These are phyloP conservation scores for Drosophila diplacantha DNA, from an alignment of 2,888 invertebrate genomes.

Conservation along the genomic window DNA sequence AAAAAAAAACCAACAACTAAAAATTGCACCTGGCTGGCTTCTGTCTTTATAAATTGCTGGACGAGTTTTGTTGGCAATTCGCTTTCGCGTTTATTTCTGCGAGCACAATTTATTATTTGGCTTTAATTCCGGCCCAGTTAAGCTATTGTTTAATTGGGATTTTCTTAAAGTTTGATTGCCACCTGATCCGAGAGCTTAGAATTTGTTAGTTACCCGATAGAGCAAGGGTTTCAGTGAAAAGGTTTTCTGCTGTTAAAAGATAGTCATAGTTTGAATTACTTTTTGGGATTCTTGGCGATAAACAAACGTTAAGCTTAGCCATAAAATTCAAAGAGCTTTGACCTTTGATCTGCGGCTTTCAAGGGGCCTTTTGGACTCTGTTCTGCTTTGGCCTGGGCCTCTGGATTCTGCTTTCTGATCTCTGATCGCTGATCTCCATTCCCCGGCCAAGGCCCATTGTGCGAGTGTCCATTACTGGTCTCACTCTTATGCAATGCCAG, in stretches of 20 bases:
- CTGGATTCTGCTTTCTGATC: background rate
- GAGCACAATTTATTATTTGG: background rate
- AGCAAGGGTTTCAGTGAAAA: background rate
- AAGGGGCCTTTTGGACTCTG: background rate
- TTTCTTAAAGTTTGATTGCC: background rate
- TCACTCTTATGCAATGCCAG: slow-evolving; percentile 49
- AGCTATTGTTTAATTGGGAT: slow-evolving; percentile 1
- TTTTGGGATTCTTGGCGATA: background rate
- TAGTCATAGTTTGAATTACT: background rate
- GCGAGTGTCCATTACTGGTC: slow-evolving; percentile 22
- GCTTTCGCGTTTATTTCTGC: background rate
- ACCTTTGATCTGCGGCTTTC: too few relatives aligned
- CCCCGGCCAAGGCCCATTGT: slow-evolving; percentile 15
- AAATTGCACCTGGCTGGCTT: slow-evolving; percentile 13
- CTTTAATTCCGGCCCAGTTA: background rate
- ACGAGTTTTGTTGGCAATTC: slow-evolving; percentile 14
- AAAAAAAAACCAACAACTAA: background rate
- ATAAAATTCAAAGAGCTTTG: background rate
- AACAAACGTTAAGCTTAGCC: too few relatives aligned
- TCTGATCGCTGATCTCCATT: slow-evolving; percentile 6
- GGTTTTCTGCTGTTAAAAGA: background rate
- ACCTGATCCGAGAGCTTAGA: too few relatives aligned
- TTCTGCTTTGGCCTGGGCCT: background rate
- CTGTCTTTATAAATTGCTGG: slow-evolving; percentile 17
- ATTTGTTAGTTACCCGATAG: background rate